phyloP scores from a whole-genome alignment of 2,797 vertebrate species.

The Malurus splendens region DNA sequence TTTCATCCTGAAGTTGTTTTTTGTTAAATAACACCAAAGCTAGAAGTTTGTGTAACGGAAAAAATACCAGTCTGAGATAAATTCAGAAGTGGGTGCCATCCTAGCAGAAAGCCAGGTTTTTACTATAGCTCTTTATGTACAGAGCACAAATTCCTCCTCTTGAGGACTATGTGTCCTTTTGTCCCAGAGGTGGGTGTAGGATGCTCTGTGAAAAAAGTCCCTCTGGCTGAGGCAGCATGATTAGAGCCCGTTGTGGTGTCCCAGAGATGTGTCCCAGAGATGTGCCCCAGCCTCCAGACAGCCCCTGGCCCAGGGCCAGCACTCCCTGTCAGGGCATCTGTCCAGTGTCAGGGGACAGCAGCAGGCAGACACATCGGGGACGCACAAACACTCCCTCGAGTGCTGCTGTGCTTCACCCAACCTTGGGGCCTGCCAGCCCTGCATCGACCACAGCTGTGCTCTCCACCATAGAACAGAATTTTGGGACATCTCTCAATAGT shows the following conservation, averaged over 20 bases:
- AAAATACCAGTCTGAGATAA: neutral
- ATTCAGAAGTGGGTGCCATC: neutral
- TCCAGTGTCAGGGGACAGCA: conserved; percentile 18
- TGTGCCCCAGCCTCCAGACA: neutral
- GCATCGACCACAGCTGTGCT: conserved; percentile 1
- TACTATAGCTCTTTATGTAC: neutral
- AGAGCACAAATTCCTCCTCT: neutral
- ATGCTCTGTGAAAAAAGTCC: neutral
- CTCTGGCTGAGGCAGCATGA: neutral
- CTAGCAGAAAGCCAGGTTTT: conserved; percentile 6
- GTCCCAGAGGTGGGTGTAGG: neutral
- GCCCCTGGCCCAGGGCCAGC: accelerated
- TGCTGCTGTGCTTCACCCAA: neutral
- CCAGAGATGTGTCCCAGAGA: neutral
- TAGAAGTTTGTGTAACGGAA: neutral
- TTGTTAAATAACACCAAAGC: neutral
- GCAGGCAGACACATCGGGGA: neutral
- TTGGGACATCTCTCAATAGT: neutral
- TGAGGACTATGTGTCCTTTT: neutral
- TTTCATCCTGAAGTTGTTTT: conserved; percentile 11
- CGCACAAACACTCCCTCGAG: neutral
- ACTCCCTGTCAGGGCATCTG: neutral
- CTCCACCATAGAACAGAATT: neutral
- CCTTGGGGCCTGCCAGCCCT: neutral
- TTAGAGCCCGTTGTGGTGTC: neutral